Evolutionary conservation across 2,888 invertebrate species (phyloP).

Genomic region (Drosophila barbarae): DNA sequence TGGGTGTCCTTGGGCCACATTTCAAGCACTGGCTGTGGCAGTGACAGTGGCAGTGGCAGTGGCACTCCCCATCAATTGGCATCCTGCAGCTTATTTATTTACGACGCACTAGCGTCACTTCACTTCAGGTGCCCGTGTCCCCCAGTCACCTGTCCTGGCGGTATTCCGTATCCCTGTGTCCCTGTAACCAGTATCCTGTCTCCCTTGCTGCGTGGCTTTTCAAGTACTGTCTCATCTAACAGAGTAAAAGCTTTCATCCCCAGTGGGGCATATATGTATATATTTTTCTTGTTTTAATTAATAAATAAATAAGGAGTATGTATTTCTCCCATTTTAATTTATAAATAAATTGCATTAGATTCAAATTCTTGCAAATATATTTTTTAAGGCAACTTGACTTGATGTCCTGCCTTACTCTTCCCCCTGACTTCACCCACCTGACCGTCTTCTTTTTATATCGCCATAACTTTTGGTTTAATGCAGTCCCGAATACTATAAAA

Average conservation of each 20-base stretch:
- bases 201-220: background rate
- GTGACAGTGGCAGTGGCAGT: slow-evolving; percentile 3
- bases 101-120: slow-evolving; percentile 37
- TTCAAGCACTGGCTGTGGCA: slow-evolving; percentile 3
- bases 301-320: background rate
- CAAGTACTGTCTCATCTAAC: background rate
- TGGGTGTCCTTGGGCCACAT: slow-evolving; percentile 16
- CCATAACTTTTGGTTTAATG: slow-evolving; percentile 32
- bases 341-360: background rate
- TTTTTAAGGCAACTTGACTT: background rate
- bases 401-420: background rate
- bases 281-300: background rate
- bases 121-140: slow-evolving; percentile 29
- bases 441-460: slow-evolving; percentile 8
- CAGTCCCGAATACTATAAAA: slow-evolving; percentile 14
- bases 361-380: background rate
- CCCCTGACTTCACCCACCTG: background rate
- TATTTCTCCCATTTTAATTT: background rate
- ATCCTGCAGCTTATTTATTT: slow-evolving; percentile 43
- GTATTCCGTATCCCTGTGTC: background rate
- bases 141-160: background rate
- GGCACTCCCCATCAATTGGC: slow-evolving; percentile 38
- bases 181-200: background rate
- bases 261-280: background rate
- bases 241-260: background rate